Percentiles rank a stretch among this genome's conserved stretches.
phyloP scores from a whole-genome alignment of 2,888 invertebrate species.

The Camponotus fellah region DNA sequence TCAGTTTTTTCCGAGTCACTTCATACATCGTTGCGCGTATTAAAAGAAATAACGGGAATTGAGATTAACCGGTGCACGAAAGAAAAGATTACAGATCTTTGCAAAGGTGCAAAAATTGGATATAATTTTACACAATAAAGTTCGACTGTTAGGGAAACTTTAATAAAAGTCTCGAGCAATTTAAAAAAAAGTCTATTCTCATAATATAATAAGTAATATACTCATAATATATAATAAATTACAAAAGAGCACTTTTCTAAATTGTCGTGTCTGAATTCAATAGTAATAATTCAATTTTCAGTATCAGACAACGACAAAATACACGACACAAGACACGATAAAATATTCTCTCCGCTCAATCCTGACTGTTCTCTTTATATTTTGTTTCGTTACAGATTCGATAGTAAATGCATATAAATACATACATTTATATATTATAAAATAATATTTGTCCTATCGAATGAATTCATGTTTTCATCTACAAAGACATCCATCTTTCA shows the following conservation, averaged over 20 bases:
- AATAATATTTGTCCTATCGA: neutral
- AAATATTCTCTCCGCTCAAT: neutral
- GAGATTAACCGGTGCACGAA: slow-evolving; percentile 53
- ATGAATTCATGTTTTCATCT: neutral
- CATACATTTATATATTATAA: neutral
- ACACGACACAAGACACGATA: neutral
- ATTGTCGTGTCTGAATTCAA: neutral
- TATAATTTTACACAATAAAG: neutral
- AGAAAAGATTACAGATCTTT: slow-evolving; percentile 39
- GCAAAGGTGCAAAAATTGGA: neutral
- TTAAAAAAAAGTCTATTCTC: neutral
- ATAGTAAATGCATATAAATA: neutral
- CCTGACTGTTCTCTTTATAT: neutral
- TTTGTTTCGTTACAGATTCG: neutral
- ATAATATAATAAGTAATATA: no score
- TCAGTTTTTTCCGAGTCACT: neutral
- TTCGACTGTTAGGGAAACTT: neutral
- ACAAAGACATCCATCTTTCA: neutral
- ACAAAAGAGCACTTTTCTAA: neutral
- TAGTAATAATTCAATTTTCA: neutral
- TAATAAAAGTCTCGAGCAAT: neutral
- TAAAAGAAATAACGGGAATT: slow-evolving; percentile 58
- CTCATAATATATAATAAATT: no score
- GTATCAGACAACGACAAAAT: neutral
- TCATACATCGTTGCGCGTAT: slow-evolving; percentile 46